Conservation (phyloP, 2,113 vertebrate species). For the Silurus asotus region DNA sequence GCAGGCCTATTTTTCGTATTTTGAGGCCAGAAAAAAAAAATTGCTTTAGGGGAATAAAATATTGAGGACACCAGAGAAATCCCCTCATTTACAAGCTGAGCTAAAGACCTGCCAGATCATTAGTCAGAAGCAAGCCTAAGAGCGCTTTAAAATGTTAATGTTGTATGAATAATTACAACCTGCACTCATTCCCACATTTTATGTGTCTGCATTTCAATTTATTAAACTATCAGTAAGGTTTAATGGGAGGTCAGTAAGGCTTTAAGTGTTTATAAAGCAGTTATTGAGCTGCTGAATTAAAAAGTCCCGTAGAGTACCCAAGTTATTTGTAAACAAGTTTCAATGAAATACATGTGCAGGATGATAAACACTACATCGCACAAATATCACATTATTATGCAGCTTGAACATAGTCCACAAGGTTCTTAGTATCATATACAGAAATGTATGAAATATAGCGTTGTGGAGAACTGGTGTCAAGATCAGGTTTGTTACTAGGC, state of each 20-base stretch:
- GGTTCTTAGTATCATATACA: background rate
- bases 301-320: background rate
- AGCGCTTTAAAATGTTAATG: constrained; percentile 39
- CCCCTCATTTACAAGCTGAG: background rate
- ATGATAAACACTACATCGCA: background rate
- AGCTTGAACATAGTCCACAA: background rate
- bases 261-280: background rate
- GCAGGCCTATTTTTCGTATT: background rate
- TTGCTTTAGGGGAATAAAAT: background rate
- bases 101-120: constrained; percentile 20
- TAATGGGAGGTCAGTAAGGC: background rate
- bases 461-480: background rate
- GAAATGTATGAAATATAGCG: background rate
- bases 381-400: background rate
- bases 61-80: constrained; percentile 6
- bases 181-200: constrained; percentile 11
- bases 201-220: constrained; percentile 6
- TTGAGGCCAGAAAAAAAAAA: background rate
- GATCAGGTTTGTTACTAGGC: background rate
- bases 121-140: constrained; percentile 22
- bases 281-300: background rate
- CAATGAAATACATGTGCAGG: background rate
- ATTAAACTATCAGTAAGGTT: background rate
- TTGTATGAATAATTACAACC: constrained; percentile 34
- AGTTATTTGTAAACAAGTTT: background rate